phyloP scores from a whole-genome alignment of 2,888 invertebrate genomes.

The Agrenia bidenticulata region DNA sequence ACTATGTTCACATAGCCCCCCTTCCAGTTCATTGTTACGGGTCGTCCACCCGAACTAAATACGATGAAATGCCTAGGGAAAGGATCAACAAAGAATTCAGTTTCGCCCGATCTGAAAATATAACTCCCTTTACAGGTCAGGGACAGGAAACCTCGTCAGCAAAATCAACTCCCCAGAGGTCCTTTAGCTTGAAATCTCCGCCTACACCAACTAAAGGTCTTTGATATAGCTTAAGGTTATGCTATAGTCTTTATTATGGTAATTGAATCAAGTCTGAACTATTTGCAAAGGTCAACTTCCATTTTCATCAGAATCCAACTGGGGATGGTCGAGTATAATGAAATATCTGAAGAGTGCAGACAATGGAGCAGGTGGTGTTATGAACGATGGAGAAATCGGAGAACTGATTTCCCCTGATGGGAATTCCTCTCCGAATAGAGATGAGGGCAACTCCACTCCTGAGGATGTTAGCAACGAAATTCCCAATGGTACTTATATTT shows the following conservation, averaged over 20 bases:
- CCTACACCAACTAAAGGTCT: conserved; percentile 32
- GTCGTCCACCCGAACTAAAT: conserved; percentile 56
- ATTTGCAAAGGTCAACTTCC: neutral
- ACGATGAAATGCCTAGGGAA: conserved; percentile 57
- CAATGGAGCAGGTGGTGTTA: neutral
- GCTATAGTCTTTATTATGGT: neutral
- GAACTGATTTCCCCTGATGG: conserved; percentile 18
- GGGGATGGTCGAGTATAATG: conserved; percentile 22
- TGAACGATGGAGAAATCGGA: conserved; percentile 15
- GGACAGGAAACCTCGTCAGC: conserved; percentile 19
- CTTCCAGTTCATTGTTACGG: conserved; percentile 63
- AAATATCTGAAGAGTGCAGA: conserved; percentile 13
- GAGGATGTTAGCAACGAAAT: conserved; percentile 13
- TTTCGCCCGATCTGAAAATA: conserved; percentile 26
- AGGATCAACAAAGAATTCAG: conserved; percentile 53
- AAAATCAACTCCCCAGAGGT: conserved; percentile 28
- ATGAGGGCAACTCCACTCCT: conserved; percentile 13
- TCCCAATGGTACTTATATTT: conserved; percentile 14
- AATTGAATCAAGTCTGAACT: neutral
- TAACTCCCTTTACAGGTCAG: neutral
- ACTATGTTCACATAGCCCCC: conserved; percentile 64
- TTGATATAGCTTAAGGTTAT: no score
- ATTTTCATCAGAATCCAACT: conserved; percentile 23
- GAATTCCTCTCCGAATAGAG: conserved; percentile 12
- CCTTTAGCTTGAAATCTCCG: conserved; percentile 26